A percentile compares a stretch with the other conserved stretches of the same genome.
Evolutionary conservation across 2,888 invertebrate genomes (phyloP).

Genomic region (Litoditis marina): DNA sequence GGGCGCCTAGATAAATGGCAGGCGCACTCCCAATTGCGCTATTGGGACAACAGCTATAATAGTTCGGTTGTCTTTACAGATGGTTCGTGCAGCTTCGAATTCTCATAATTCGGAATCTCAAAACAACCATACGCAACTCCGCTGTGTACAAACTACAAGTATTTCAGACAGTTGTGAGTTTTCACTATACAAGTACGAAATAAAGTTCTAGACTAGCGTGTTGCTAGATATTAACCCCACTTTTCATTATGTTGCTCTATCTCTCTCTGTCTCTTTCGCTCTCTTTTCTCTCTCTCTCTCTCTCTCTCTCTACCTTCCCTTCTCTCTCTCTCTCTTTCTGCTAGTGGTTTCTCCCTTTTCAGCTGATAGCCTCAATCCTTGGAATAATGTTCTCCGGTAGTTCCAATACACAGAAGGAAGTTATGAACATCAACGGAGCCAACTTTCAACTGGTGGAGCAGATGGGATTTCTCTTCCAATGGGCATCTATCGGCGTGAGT

Average conservation of each 20-base stretch:
- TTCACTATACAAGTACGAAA: too few species aligned
- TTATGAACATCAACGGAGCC: conserved; percentile 90
- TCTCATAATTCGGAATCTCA: conserved; percentile 85
- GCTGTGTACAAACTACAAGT: conserved; percentile 83
- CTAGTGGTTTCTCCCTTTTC: conserved; percentile 9
- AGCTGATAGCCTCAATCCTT: conserved; percentile 84
- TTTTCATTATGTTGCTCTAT: too few species aligned
- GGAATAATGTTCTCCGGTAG: conserved; percentile 77
- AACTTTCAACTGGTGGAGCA: conserved; percentile 84
- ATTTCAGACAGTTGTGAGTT: conserved; percentile 80
- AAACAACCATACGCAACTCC: conserved; percentile 84
- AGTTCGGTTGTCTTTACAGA: too few species aligned
- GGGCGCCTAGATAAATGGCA: too few species aligned
- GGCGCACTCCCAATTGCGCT: too few species aligned
- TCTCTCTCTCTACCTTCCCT: too few species aligned
- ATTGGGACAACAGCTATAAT: too few species aligned
- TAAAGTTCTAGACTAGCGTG: too few species aligned
- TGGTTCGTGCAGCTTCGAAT: conserved; percentile 85
- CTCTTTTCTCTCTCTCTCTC: too few species aligned
- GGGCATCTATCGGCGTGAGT: conserved; percentile 81
- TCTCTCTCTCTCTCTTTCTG: too few species aligned
- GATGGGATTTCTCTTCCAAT: conserved; percentile 94
- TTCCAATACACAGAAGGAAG: conserved; percentile 26
- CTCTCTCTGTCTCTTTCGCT: too few species aligned
- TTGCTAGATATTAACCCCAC: too few species aligned